Conservation (phyloP, 2,113 vertebrate genomes). For the Burhinus oedicnemus region DNA sequence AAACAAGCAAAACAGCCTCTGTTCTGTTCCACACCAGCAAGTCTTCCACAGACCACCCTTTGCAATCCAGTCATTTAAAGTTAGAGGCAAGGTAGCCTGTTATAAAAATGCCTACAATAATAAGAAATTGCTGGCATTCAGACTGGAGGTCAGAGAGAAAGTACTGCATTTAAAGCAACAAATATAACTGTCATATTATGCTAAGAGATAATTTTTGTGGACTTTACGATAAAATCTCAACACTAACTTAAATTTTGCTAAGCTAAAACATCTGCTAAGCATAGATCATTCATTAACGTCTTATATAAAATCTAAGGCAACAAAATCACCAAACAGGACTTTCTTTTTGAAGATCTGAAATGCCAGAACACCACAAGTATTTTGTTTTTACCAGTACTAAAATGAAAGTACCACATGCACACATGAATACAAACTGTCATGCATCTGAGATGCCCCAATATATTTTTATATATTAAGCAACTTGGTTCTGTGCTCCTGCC, state of each 20-base stretch:
- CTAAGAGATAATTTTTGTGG: not conserved
- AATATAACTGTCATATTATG: not conserved
- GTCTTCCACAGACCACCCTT: not conserved
- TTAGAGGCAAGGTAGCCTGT: not conserved
- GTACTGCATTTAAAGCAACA: not conserved
- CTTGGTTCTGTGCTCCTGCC: not conserved
- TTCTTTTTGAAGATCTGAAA: not conserved
- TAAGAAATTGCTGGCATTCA: not conserved
- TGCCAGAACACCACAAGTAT: not conserved
- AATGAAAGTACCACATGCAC: not conserved
- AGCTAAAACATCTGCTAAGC: not conserved
- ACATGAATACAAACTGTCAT: not conserved
- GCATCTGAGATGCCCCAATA: not conserved
- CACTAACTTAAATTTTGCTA: not conserved
- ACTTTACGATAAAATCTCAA: not conserved
- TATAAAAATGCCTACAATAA: not conserved
- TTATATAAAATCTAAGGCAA: not conserved
- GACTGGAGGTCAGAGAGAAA: not conserved
- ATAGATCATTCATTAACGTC: not conserved
- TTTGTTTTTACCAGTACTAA: not conserved
- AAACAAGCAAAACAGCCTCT: not conserved
- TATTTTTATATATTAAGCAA: not conserved
- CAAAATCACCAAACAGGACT: not conserved
- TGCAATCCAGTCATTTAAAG: not conserved
- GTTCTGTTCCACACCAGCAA: not conserved